Base-by-base conservation (phyloP, 2,797 vertebrate species). In the Diceros bicornis region DNA sequence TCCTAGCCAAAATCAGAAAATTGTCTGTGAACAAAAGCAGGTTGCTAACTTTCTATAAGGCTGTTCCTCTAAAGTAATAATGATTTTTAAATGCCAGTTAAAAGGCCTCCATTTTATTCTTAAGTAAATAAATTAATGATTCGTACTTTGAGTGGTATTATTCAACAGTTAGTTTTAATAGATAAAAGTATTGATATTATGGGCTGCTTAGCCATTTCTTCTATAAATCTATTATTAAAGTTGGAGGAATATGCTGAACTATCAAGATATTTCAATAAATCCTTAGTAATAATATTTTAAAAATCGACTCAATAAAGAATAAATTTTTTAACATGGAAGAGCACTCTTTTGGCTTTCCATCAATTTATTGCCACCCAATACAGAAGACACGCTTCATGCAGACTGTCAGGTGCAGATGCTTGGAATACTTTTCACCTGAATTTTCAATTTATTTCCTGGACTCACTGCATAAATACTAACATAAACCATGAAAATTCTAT, bases 251-350 rank as follows among this genome's bases (percentile, higher is more conserved):
- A 74, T 34, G 27, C 52, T 82, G 83, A 89, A 25, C 41, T 87
- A 37, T 47, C 21, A 95, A 77, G 50, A 61, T 78, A 55, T 96
- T 94, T 95, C 5, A 55, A 69, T 68, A 92, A 97, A 94, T 78
- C 11, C 41, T 55, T 25, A 89, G 21, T 72, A 86, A 55, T 41
- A 72, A 50, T 62, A 4, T 83, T 83, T 94, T 77, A 17, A 94
- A 94, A 96, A 95, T 18, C 20, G 32, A 94, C 59, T 96, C 44
- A 79, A 87, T 57, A 13, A 91, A 94, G 27, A 97, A 87, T 13
- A 16, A 83, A 87, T 72, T 10, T 93, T 75, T 95, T 72, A 17
- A 29, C 10, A 61, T 66, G 27, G 23, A 95, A 97, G 44, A 4
- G 0, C 9, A 3, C 57, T 62, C 0, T 72, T 97, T 66, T 62